These are phyloP conservation scores for Augiades crinisus DNA, from an alignment of 2,888 invertebrate species.

Conservation along the genomic window DNA sequence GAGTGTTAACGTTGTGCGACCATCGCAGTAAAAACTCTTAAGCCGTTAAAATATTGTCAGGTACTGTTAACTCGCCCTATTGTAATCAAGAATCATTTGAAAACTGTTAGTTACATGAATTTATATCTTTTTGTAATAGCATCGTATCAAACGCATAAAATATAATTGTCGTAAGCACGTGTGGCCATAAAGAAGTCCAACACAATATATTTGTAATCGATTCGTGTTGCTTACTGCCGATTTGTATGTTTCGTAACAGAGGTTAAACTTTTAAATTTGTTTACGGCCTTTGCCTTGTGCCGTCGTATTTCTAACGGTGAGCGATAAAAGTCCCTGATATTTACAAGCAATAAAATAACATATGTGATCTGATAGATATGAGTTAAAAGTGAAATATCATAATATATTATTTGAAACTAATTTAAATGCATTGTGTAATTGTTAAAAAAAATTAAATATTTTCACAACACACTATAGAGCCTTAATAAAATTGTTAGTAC, in stretches of 20 bases:
- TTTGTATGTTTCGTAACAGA: conserved; percentile 32
- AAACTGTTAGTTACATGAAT: conserved; percentile 4
- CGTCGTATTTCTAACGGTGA: not conserved
- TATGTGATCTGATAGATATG: too few species aligned
- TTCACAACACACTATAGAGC: too few species aligned
- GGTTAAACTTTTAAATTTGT: conserved; percentile 11
- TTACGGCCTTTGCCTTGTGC: not conserved
- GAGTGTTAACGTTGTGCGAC: too few species aligned
- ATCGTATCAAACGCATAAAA: conserved; percentile 19
- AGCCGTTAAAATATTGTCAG: not conserved
- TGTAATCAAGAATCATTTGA: not conserved
- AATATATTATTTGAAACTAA: too few species aligned
- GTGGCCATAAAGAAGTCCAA: conserved; percentile 31
- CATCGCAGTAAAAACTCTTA: not conserved
- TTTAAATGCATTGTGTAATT: too few species aligned
- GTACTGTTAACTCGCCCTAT: not conserved
- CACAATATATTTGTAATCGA: conserved; percentile 45
- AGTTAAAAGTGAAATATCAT: too few species aligned
- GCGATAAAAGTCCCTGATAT: too few species aligned
- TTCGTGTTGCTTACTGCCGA: conserved; percentile 51
- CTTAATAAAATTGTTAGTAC: too few species aligned
- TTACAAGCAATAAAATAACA: too few species aligned
- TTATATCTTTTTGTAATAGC: conserved; percentile 9
- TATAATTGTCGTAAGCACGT: conserved; percentile 26
- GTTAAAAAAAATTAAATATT: too few species aligned